Evolutionary conservation across 2,113 vertebrate species (phyloP).

Genomic region (Nothoprocta perdicaria): DNA sequence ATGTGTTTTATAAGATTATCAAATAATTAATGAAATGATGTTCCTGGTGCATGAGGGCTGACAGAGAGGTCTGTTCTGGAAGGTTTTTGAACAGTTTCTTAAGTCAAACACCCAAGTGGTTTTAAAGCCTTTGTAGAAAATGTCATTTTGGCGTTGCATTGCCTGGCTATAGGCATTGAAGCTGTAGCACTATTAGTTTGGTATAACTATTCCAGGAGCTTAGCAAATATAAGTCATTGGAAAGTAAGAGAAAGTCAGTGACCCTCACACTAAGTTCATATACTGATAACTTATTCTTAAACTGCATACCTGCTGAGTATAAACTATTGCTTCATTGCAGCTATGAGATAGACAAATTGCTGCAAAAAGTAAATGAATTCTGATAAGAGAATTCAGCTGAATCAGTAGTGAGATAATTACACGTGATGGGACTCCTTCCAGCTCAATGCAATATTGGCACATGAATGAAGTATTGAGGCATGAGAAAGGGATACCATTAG

Average conservation of each 20-base stretch:
- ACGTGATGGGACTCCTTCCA: not conserved
- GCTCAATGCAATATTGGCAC: not conserved
- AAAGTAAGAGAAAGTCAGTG: constrained; percentile 6
- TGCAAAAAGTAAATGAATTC: not conserved
- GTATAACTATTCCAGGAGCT: not conserved
- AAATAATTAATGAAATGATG: not conserved
- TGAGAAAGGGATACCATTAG: not conserved
- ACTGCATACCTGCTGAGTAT: not conserved
- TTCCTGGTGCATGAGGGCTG: not conserved
- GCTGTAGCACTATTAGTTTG: not conserved
- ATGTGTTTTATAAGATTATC: not conserved
- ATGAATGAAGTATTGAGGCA: not conserved
- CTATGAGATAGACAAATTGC: not conserved
- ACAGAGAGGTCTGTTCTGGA: not conserved
- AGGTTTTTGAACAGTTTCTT: not conserved
- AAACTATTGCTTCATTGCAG: not conserved
- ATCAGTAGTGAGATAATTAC: not conserved
- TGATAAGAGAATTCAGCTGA: not conserved
- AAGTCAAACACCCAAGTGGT: not conserved
- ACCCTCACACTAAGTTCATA: not conserved
- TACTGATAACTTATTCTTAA: constrained; percentile 37
- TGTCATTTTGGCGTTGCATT: not conserved
- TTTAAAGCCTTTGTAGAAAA: not conserved
- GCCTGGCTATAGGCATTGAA: not conserved
- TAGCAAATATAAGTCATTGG: not conserved